phyloP scores from a whole-genome alignment of 2,113 vertebrate species.

The Corvus cornix region DNA sequence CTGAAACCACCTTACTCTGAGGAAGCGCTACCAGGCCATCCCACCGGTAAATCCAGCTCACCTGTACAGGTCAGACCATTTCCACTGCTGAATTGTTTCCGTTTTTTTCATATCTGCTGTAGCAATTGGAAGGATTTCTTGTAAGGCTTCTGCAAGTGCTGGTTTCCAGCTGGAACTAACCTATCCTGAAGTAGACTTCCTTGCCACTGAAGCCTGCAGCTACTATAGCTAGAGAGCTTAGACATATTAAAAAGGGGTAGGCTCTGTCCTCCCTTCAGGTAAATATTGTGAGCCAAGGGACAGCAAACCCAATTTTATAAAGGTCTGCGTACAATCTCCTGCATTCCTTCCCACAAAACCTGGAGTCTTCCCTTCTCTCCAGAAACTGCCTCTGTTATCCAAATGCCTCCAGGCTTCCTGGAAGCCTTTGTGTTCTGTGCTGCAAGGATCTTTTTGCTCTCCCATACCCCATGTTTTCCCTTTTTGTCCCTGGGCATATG shows the following conservation, averaged over 20 bases:
- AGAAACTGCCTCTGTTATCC: not conserved
- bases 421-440: not conserved
- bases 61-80: not conserved
- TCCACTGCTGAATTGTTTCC: not conserved
- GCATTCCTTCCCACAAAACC: not conserved
- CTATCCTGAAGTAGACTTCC: not conserved
- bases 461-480: not conserved
- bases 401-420: not conserved
- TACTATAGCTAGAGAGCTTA: not conserved
- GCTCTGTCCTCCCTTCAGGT: not conserved
- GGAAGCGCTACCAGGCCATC: not conserved
- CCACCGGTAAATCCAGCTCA: not conserved
- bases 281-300: not conserved
- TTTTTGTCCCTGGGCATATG: rapidly evolving
- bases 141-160: not conserved
- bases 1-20: not conserved
- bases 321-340: not conserved
- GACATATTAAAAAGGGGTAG: not conserved
- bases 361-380: not conserved
- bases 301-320: not conserved
- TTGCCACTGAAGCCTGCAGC: not conserved
- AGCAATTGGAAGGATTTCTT: not conserved
- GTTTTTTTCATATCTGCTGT: not conserved
- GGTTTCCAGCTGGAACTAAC: not conserved
- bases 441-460: not conserved